Evolutionary conservation across 1,140 invertebrate species (phyloP).

Genomic region (Palaemon carinicauda): DNA sequence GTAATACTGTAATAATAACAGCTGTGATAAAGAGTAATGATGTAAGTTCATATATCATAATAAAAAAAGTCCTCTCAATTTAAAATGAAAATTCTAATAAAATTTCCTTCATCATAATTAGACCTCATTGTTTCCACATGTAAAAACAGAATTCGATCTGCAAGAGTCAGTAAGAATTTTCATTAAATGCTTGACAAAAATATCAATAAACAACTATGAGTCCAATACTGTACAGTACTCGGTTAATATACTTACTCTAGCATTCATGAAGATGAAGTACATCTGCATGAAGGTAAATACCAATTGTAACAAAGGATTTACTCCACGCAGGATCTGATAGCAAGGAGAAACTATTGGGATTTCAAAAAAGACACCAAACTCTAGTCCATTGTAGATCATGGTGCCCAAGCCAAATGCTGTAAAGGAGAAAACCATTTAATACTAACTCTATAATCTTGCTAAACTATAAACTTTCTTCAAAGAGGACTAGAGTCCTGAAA

Average conservation of each 20-base stretch:
- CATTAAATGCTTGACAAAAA: too few species aligned
- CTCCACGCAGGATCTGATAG: slow-evolving; percentile 82
- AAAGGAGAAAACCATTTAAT: not conserved
- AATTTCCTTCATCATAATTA: too few species aligned
- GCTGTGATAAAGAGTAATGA: too few species aligned
- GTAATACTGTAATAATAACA: too few species aligned
- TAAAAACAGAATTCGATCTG: too few species aligned
- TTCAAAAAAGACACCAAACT: slow-evolving; percentile 94
- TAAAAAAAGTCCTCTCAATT: too few species aligned
- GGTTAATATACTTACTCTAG: slow-evolving; percentile 76
- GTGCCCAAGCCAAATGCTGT: slow-evolving; percentile 94
- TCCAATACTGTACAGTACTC: not conserved
- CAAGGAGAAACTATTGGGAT: slow-evolving; percentile 87
- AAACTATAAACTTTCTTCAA: not conserved
- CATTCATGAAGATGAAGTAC: slow-evolving; percentile 99
- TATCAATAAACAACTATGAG: not conserved
- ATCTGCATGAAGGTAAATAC: slow-evolving; percentile 98
- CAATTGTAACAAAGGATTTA: slow-evolving; percentile 94
- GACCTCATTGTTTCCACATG: too few species aligned
- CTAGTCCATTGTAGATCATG: slow-evolving; percentile 96
- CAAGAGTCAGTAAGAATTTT: too few species aligned
- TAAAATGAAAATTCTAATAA: too few species aligned
- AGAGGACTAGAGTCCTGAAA: not conserved
- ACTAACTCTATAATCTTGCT: not conserved
- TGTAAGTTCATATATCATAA: too few species aligned